These are phyloP conservation scores for Sandelia bainsii DNA, from an alignment of 2,797 vertebrate species.

Conservation along the genomic window DNA sequence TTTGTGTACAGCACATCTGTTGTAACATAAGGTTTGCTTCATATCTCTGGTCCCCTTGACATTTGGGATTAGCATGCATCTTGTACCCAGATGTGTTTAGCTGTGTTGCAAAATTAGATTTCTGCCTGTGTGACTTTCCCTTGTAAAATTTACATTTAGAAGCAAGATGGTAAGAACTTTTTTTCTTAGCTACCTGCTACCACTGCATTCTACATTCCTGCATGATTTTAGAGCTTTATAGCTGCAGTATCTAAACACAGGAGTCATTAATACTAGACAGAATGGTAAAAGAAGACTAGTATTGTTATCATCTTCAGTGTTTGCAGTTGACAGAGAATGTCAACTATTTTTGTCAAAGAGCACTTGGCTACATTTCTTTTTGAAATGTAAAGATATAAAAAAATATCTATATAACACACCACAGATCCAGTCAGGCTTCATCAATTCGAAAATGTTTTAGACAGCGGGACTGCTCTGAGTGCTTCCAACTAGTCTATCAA, in stretches of 20 bases:
- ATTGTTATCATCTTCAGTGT: not conserved
- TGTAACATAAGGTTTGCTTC: constrained; percentile 58
- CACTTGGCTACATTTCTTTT: constrained; percentile 9
- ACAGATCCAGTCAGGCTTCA: constrained; percentile 13
- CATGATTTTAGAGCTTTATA: not conserved
- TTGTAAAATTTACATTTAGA: constrained; percentile 27
- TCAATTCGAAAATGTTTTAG: constrained; percentile 20
- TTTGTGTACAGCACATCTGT: constrained; percentile 55
- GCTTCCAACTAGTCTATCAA: constrained; percentile 27
- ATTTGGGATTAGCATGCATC: constrained; percentile 53
- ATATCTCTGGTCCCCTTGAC: constrained; percentile 44
- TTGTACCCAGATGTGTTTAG: constrained; percentile 59
- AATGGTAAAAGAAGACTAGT: not conserved
- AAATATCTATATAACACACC: not conserved
- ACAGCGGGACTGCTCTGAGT: not conserved
- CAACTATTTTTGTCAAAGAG: not conserved
- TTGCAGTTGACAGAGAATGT: constrained; percentile 5
- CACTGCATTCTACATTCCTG: not conserved
- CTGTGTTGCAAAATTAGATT: constrained; percentile 47
- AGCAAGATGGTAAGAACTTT: constrained; percentile 7
- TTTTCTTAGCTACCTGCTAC: not conserved
- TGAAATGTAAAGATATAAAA: not conserved
- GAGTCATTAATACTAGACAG: not conserved
- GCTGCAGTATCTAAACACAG: not conserved
- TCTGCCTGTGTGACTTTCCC: constrained; percentile 36